Evolutionary conservation across 2,113 vertebrate genomes (phyloP), one percentile per base, ranked within the genome.

Genomic region (Leuciscus idus): DNA sequence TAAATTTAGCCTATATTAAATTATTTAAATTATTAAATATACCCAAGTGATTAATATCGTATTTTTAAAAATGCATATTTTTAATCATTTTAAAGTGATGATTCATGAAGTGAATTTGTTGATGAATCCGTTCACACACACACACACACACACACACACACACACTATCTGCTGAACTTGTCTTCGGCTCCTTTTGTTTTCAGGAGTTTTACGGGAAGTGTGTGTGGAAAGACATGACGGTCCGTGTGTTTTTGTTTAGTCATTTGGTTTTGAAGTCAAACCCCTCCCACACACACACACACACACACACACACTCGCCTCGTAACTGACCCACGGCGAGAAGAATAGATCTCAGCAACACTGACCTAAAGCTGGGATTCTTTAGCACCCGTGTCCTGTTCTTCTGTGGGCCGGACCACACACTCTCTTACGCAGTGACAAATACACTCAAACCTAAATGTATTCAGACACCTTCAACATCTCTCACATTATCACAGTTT

Each of bases 341-440:
- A 59, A 79, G 52, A 57, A 55, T 6, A 55, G 17, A 55, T 55
- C 6, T 19, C 28, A 57, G 75, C 21, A 73, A 52, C 15, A 10
- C 12, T 8, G 36, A 78, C 21, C 21, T 6, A 36, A 36, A 77
- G 9, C 28, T 19, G 10, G 36, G 76, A 39, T 79, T 55, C 5
- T 13, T 50, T 19, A 21, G 7, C 7, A 15, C 28, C 17, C 17
- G 28, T 39, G 36, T 39, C 30, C 33, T 39, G 66, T 39, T 28
- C 57, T 81, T 84, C 70, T 88, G 78, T 78, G 73, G 19, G 81
- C 10, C 80, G 21, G 26, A 36, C 30, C 79, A 17, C 39, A 13
- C 43, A 33, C 85, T 80, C 80, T 88, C 57, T 59, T 33, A 81
- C 1, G 55, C 88, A 59, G 87, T 46, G 83, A 66, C 74, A 90